Base-by-base conservation (phyloP, 1,140 invertebrate species). In the Antheraea mylitta region DNA sequence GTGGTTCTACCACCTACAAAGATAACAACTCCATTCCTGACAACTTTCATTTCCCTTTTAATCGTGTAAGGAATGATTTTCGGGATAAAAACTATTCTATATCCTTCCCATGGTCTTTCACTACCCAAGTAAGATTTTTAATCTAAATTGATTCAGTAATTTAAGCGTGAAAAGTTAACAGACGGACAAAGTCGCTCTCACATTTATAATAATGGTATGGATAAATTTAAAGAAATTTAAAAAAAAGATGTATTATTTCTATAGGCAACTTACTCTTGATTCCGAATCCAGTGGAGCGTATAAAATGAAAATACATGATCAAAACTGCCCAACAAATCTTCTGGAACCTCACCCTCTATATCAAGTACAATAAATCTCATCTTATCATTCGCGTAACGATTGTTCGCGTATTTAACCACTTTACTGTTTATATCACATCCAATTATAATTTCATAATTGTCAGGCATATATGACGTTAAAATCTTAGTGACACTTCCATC, bases 221-320 rank as follows among this genome's bases (percentile, higher is more conserved):
- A 30, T 30, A 30, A 2, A 30, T 30, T 4, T 2, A 30, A 2
- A 30, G 22, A 30, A 30, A n/a, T n/a, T n/a, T 30, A 30, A 30
- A 30, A 30, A 30, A 30, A 30, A 30, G 22, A 30, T 30, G 22
- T 30, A 42, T 42, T 42, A 42, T 60, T 18, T 2, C 6, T 60
- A 60, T 11, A 0, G 5, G n/a, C 10, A 60, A 42, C 63, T 64
- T 16, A 65, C 64, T 65, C 38, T 38, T 65, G 64, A 53, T 65
- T 42, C 13, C 45, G 37, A 10, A 65, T 42, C 64, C 64, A 65
- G 42, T 65, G 64, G 8, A 65, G 38, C 10, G 38, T 45, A 42
- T 65, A 65, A 42, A 65, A 65, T 48, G 64, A 65, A 19, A 65
- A 53, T 11, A 65, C 64, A 11, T 65, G 64, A 42, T 65, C 64